Percentiles rank a stretch among this genome's conserved stretches.
These are phyloP conservation scores for Irena cyanogastra DNA, from an alignment of 2,113 vertebrate species.

Conservation along the genomic window DNA sequence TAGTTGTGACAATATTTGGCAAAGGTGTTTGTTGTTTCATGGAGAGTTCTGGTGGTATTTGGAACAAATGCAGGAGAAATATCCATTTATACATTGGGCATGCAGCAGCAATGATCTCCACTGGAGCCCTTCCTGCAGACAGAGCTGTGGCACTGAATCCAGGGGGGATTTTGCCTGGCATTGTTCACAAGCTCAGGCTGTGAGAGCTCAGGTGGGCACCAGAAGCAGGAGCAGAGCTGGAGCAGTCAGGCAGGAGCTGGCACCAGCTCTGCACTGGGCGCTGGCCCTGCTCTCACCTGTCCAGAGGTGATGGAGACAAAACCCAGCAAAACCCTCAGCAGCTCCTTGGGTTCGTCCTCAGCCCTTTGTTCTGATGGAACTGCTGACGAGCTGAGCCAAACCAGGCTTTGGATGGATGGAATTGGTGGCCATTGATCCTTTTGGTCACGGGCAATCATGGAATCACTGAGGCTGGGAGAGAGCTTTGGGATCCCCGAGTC, in stretches of 20 bases:
- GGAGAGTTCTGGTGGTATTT: background rate
- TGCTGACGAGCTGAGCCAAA: background rate
- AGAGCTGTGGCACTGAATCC: background rate
- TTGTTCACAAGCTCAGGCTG: background rate
- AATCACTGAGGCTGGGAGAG: background rate
- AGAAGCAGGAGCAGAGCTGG: background rate
- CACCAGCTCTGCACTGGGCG: background rate
- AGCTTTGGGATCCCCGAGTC: background rate
- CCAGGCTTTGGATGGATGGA: background rate
- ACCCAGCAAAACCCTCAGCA: background rate
- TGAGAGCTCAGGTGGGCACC: background rate
- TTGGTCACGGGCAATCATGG: accelerated
- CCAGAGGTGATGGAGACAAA: background rate
- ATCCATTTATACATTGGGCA: background rate
- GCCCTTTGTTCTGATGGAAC: background rate
- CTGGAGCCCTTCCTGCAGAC: background rate
- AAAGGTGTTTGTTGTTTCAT: background rate
- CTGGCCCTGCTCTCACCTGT: background rate
- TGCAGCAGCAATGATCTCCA: background rate
- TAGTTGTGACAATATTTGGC: background rate
- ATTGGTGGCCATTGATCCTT: background rate
- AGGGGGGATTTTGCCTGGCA: background rate
- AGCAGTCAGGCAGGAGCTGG: background rate
- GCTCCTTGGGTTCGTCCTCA: background rate
- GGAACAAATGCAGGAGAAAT: background rate